Conservation (phyloP, 2,797 vertebrate species). For the Heliangelus exortis region DNA sequence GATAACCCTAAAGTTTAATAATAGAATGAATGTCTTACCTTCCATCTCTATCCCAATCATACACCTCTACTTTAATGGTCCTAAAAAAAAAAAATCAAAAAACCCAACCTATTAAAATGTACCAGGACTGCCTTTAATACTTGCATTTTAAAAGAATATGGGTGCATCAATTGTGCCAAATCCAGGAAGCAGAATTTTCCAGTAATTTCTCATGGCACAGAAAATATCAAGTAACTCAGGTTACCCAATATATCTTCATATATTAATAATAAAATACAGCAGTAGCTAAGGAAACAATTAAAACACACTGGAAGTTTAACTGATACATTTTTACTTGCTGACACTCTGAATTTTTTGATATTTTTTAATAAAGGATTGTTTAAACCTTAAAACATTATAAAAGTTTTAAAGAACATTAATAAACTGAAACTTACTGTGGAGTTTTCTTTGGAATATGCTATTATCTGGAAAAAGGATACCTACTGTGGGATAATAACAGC, state of each 20-base stretch:
- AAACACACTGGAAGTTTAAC: neutral
- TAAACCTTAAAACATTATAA: neutral
- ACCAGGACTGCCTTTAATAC: neutral
- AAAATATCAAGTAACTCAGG: neutral
- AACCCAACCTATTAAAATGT: neutral
- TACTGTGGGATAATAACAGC: neutral
- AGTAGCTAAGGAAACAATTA: neutral
- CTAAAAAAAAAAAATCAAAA: constrained; percentile 70
- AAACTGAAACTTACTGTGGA: neutral
- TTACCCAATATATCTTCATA: neutral
- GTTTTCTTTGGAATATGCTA: neutral
- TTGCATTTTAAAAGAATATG: neutral
- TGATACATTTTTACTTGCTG: neutral
- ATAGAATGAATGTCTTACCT: constrained; percentile 79
- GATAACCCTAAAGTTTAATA: neutral
- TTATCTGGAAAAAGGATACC: neutral
- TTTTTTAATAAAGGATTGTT: neutral
- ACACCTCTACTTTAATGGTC: constrained; percentile 93
- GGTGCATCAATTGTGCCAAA: neutral
- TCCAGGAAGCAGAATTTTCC: neutral
- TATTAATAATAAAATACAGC: neutral
- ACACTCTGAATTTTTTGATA: neutral
- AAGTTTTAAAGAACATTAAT: neutral
- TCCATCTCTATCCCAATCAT: constrained; percentile 94
- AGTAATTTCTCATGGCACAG: neutral